These are phyloP conservation scores for Syngnathus acus DNA, from an alignment of 2,797 vertebrate genomes.

Conservation along the genomic window DNA sequence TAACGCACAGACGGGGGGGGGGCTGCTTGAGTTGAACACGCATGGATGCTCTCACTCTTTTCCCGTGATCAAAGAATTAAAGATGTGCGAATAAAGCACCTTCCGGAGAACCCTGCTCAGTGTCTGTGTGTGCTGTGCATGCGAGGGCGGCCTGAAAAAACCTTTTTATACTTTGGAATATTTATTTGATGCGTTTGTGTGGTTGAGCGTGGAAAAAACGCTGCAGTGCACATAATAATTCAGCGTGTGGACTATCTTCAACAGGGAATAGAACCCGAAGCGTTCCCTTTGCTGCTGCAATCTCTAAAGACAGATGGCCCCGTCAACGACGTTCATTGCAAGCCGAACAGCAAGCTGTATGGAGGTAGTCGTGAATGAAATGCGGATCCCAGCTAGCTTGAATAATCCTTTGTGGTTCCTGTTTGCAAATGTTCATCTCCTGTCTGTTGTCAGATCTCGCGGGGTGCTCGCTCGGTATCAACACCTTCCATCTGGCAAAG, in stretches of 20 bases:
- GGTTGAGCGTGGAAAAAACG: background rate
- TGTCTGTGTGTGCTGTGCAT: background rate
- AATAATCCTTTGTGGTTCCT: background rate
- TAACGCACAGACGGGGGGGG: background rate
- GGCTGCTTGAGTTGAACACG: background rate
- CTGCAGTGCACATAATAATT: background rate
- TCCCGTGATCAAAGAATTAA: background rate
- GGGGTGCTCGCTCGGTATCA: constrained; percentile 72
- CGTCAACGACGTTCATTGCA: constrained; percentile 65
- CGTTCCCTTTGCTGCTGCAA: constrained; percentile 74
- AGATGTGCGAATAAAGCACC: background rate
- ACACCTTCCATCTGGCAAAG: constrained; percentile 78
- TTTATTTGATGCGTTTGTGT: background rate
- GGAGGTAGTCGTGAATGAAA: constrained; percentile 65
- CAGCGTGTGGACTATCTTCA: constrained; percentile 8
- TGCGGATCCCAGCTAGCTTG: background rate
- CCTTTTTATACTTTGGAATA: background rate
- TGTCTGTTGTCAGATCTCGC: constrained; percentile 70
- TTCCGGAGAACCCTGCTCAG: background rate
- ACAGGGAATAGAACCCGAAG: constrained; percentile 84
- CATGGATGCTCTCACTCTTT: background rate
- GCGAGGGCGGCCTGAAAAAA: background rate
- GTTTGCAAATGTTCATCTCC: constrained; percentile 1
- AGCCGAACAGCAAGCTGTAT: constrained; percentile 75
- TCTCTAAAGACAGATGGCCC: constrained; percentile 76